Conservation (phyloP, 1,140 invertebrate species). For the Philotrypesis tridentata region DNA sequence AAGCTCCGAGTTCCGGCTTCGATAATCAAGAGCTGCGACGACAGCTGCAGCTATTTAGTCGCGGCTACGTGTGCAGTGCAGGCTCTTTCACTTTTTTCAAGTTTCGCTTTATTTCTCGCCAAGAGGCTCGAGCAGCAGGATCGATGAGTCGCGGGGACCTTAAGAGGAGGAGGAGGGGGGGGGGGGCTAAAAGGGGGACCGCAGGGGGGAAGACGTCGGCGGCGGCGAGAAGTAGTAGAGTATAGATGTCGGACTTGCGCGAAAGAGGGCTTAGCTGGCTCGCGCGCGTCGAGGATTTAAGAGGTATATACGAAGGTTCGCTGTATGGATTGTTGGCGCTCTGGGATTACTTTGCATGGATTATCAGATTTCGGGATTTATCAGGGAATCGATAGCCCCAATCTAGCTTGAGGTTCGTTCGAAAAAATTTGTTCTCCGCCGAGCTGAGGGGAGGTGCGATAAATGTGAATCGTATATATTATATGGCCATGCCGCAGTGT, state of each 20-base stretch:
- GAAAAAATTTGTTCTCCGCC: too few relatives aligned
- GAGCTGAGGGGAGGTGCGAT: neutral
- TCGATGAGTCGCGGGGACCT: neutral
- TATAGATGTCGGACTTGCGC: neutral
- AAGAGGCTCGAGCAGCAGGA: neutral
- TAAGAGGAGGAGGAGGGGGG: too few relatives aligned
- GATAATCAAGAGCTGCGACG: neutral
- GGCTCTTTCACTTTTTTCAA: neutral
- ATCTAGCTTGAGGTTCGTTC: neutral
- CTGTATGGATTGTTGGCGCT: neutral
- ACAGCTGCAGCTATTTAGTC: neutral
- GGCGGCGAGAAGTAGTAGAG: neutral
- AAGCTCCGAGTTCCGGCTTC: neutral
- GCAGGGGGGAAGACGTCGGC: too few relatives aligned
- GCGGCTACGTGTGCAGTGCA: neutral
- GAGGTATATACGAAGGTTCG: neutral
- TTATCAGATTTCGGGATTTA: neutral
- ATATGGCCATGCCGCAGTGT: too few relatives aligned
- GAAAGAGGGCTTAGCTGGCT: neutral
- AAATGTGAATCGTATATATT: too few relatives aligned
- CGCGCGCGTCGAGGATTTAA: neutral
- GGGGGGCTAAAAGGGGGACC: too few relatives aligned
- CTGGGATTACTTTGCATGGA: constrained; percentile 7
- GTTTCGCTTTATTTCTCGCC: neutral
- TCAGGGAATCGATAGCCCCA: neutral